Evolutionary conservation across 2,888 invertebrate species (phyloP).

Genomic region (Meandrusa payeni): DNA sequence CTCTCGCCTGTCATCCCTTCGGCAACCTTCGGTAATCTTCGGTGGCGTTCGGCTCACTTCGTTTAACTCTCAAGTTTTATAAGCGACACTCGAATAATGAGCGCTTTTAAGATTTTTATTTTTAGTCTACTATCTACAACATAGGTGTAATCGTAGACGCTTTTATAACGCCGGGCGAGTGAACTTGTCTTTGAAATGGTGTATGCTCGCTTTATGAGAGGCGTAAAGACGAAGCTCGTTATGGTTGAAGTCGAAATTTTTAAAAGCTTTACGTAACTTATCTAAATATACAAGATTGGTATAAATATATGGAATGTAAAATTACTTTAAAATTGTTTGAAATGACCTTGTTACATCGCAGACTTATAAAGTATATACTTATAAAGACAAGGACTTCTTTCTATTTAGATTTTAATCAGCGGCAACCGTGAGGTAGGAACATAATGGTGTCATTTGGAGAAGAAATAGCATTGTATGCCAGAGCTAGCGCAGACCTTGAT

Average conservation of each 20-base stretch:
- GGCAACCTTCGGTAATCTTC: slow-evolving; percentile 60
- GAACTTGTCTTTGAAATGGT: slow-evolving; percentile 17
- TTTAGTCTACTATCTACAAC: slow-evolving; percentile 24
- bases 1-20: slow-evolving; percentile 70
- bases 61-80: slow-evolving; percentile 30
- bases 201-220: slow-evolving; percentile 13
- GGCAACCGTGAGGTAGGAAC: slow-evolving; percentile 28
- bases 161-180: slow-evolving; percentile 24
- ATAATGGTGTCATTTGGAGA: slow-evolving; percentile 29
- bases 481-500: slow-evolving; percentile 31
- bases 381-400: slow-evolving; percentile 22
- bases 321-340: slow-evolving; percentile 13
- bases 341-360: slow-evolving; percentile 30
- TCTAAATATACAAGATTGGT: not conserved
- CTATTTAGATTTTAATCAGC: slow-evolving; percentile 27
- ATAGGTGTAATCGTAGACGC: slow-evolving; percentile 27
- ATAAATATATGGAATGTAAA: not conserved
- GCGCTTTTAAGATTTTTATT: slow-evolving; percentile 27
- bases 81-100: slow-evolving; percentile 25
- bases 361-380: slow-evolving; percentile 29
- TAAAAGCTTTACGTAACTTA: too few species aligned
- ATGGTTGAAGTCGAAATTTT: slow-evolving; percentile 1
- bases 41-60: slow-evolving; percentile 42
- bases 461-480: slow-evolving; percentile 27
- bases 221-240: slow-evolving; percentile 6